A percentile compares a stretch with the other conserved stretches of the same genome.
Evolutionary conservation across 1,140 invertebrate species (phyloP).

Genomic region (Grapholita molesta): DNA sequence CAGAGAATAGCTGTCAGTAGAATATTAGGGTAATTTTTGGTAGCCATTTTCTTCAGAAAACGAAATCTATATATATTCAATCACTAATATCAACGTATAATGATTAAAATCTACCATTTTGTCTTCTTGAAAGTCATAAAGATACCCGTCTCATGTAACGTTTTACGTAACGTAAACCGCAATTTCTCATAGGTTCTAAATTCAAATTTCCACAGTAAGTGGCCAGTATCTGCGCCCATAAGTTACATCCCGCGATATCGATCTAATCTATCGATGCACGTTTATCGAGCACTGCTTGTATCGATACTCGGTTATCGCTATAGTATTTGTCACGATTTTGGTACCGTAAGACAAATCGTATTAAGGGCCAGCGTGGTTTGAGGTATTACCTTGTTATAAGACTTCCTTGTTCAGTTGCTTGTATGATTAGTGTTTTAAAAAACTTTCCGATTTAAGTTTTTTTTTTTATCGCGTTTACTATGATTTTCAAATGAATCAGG

Average conservation of each 20-base stretch:
- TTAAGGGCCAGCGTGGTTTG: conserved; percentile 25
- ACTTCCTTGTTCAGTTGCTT: no score
- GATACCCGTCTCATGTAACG: not conserved
- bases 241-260: conserved; percentile 51
- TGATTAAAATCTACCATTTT: no score
- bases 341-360: conserved; percentile 24
- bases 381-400: no score
- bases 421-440: no score
- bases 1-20: no score
- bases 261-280: conserved; percentile 64
- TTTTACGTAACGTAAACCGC: not conserved
- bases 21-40: no score
- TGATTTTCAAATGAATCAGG: no score
- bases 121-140: not conserved
- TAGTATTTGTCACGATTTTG: conserved; percentile 57
- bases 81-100: no score
- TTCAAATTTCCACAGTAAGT: conserved; percentile 15
- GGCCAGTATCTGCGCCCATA: conserved; percentile 26
- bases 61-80: no score
- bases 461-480: no score
- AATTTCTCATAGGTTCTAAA: conserved; percentile 1
- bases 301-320: conserved; percentile 59
- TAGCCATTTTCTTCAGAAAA: no score
- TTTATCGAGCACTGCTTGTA: conserved; percentile 59
- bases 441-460: no score